Evolutionary conservation across 1,140 invertebrate species (phyloP).

Genomic region (Coenobita brevimanus): DNA sequence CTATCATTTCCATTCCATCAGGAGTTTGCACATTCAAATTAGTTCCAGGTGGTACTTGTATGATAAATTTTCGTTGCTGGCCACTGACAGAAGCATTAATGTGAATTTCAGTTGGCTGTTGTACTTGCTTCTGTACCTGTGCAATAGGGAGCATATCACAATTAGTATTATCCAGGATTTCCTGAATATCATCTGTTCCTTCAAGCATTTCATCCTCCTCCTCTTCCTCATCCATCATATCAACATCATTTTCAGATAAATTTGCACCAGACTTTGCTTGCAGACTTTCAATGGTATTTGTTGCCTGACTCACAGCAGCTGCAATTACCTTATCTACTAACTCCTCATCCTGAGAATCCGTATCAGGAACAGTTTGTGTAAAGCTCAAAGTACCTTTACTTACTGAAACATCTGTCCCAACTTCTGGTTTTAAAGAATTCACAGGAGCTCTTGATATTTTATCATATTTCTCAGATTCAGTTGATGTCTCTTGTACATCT

Average conservation of each 20-base stretch:
- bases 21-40: conserved; percentile 63
- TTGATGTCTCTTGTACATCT: background rate
- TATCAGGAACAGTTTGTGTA: conserved; percentile 59
- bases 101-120: conserved; percentile 61
- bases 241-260: conserved; percentile 51
- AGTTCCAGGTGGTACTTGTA: conserved; percentile 61
- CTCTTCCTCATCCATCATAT: conserved; percentile 37
- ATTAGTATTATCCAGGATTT: conserved; percentile 8
- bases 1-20: conserved; percentile 67
- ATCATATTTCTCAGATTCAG: no score
- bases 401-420: conserved; percentile 29
- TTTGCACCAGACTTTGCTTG: conserved; percentile 46
- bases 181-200: conserved; percentile 46
- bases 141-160: conserved; percentile 44
- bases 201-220: conserved; percentile 45
- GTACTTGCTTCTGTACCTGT: conserved; percentile 23
- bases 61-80: conserved; percentile 60
- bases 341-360: conserved; percentile 58
- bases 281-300: conserved; percentile 59
- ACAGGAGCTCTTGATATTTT: no score
- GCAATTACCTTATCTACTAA: conserved; percentile 61
- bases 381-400: conserved; percentile 43
- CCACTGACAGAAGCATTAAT: conserved; percentile 64
- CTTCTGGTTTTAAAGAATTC: background rate
- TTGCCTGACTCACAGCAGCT: conserved; percentile 62